Conservation (phyloP, 2,888 invertebrate genomes). For the Lamellibrachia columna region DNA sequence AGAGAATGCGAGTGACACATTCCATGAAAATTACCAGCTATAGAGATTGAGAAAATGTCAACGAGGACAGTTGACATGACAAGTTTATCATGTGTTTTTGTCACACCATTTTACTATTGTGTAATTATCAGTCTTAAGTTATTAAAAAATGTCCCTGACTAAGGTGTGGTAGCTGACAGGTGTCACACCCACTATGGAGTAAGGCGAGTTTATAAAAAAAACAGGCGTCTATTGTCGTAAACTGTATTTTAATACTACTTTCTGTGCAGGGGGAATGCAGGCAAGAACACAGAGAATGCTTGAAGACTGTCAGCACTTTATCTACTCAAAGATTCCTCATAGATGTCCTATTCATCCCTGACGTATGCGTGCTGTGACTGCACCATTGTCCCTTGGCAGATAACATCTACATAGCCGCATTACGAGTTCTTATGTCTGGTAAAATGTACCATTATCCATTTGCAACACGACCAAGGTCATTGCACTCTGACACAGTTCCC, state of each 20-base stretch:
- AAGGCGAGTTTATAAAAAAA: neutral
- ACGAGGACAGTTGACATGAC: neutral
- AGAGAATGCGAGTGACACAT: neutral
- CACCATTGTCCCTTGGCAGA: neutral
- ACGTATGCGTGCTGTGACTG: neutral
- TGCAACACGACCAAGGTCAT: neutral
- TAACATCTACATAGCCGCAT: neutral
- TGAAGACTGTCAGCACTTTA: neutral
- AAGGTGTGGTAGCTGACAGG: neutral
- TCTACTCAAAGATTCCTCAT: neutral
- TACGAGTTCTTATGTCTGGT: neutral
- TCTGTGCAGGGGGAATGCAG: neutral
- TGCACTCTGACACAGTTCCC: neutral
- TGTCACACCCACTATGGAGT: neutral
- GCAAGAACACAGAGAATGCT: neutral
- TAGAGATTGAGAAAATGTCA: neutral
- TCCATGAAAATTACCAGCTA: neutral
- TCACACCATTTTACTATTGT: neutral
- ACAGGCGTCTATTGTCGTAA: neutral
- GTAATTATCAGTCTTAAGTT: neutral
- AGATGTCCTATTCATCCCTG: slow-evolving; percentile 2
- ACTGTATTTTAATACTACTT: neutral
- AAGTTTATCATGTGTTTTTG: neutral
- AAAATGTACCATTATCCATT: neutral
- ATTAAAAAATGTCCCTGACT: neutral